These are phyloP conservation scores for Eristalinus aeneus DNA, from an alignment of 2,888 invertebrate genomes.

Conservation along the genomic window DNA sequence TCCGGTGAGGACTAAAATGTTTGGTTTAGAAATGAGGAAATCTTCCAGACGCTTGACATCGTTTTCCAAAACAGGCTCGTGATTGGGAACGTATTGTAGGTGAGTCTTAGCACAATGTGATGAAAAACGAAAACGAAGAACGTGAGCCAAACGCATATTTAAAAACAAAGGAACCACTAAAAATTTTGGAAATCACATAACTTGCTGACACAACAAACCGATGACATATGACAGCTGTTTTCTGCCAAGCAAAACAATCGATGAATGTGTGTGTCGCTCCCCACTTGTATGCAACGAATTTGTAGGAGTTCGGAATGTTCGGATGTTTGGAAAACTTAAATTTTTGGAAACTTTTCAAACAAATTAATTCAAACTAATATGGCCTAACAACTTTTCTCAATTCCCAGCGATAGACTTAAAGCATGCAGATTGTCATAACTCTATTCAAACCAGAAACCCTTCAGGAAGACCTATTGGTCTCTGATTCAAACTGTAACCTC, in stretches of 20 bases:
- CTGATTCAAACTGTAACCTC: background rate
- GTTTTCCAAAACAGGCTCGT: slow-evolving; percentile 83
- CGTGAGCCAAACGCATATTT: slow-evolving; percentile 76
- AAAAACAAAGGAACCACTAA: background rate
- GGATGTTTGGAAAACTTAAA: background rate
- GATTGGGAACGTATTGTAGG: slow-evolving; percentile 85
- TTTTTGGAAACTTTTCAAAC: background rate
- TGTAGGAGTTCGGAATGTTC: background rate
- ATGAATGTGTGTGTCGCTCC: background rate
- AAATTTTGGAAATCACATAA: slow-evolving; percentile 51
- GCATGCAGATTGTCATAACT: too few species aligned
- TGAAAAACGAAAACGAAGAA: slow-evolving; percentile 72
- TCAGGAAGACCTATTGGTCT: too few species aligned
- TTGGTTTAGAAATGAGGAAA: slow-evolving; percentile 78
- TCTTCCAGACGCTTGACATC: slow-evolving; percentile 81
- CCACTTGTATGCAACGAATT: background rate
- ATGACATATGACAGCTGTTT: background rate
- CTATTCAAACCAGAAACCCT: too few species aligned
- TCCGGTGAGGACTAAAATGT: slow-evolving; percentile 89
- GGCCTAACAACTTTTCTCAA: too few species aligned
- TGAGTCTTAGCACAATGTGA: slow-evolving; percentile 63
- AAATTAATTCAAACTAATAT: background rate
- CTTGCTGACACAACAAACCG: slow-evolving; percentile 7
- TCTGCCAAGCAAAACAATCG: too few species aligned
- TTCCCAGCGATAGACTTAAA: too few species aligned